Conservation (phyloP, 2,888 invertebrate genomes). For the Orthonychiurus folsomi region DNA sequence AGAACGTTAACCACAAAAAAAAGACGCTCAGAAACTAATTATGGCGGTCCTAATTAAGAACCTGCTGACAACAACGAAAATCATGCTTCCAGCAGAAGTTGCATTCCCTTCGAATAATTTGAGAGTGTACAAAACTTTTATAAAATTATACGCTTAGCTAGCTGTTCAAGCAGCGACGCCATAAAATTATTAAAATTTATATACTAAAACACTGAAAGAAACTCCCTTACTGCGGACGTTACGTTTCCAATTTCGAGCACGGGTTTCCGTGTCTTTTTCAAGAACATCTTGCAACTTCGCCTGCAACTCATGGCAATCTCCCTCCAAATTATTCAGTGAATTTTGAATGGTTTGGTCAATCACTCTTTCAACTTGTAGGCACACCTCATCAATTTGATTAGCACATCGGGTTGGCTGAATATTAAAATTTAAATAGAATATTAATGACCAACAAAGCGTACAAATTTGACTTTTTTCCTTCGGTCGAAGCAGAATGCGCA, state of each 20-base stretch:
- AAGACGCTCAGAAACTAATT: not conserved
- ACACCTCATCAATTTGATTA: conserved; percentile 52
- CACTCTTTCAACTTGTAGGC: conserved; percentile 50
- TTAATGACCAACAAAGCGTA: no score
- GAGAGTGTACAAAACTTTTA: no score
- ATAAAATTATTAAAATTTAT: no score
- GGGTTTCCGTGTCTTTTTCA: conserved; percentile 43
- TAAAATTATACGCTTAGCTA: no score
- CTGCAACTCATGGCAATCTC: conserved; percentile 48
- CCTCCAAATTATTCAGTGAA: conserved; percentile 50
- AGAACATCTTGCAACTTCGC: conserved; percentile 45
- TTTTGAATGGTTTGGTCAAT: conserved; percentile 52
- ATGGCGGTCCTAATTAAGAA: not conserved
- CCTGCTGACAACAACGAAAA: not conserved
- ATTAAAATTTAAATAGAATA: conserved; percentile 4
- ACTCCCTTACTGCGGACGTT: conserved; percentile 17
- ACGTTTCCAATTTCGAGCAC: conserved; percentile 33
- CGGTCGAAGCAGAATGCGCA: not conserved
- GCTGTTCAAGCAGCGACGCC: no score
- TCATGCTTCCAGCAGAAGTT: not conserved
- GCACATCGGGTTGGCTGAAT: conserved; percentile 46
- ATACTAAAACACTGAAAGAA: no score
- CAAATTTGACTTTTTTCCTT: no score
- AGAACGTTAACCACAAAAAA: no score
- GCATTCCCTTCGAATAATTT: no score